Base-by-base conservation (phyloP, 2,113 vertebrate species). In the Chauna torquata region DNA sequence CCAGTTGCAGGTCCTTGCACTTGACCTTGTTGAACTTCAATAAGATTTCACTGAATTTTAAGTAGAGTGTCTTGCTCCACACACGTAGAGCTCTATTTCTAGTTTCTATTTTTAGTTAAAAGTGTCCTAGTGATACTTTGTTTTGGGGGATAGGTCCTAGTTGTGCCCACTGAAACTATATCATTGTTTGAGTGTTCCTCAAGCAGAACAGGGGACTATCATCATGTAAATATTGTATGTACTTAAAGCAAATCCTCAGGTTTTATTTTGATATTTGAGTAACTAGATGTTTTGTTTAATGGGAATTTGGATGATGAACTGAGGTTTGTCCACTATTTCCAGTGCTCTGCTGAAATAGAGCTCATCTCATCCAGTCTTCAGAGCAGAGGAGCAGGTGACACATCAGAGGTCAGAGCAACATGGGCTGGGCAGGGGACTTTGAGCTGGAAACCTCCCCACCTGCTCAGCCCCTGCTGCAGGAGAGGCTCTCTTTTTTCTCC, bases 341-440 rank as follows among this genome's bases (percentile, higher is more conserved):
- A 80, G 86, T 83, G 20, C 34, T 74, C 49, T 90, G 45, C 27
- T 65, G 22, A 28, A 22, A 22, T 1, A 80, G 9, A 70, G 17
- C 42, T 84, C 49, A 20, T n/a, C 19, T 69, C 57, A 40, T 54
- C 6, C 5, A 4, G 12, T 32, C 11, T 80, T 36, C 0, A 3
- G 72, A 62, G 23, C 20, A 75, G 19, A 69, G 47, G 42, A 52
- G 24, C 42, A 52, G 34, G 24, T 50, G 3, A 11, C 47, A 6
- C 6, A 3, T 8, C 5, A 8, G 24, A 7, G 10, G 34, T 55
- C 34, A 42, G 54, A 80, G 59, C 57, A 85, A 10, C 2, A 1
- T 3, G 3, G 19, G 30, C 50, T 91, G 54, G 30, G 34, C 0
- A 0, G 52, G 38, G 30, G 38, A 3, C n/a, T 6, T 8, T 45